Evolutionary conservation across 2,113 vertebrate genomes (phyloP).

Genomic region (Megaleporinus macrocephalus): DNA sequence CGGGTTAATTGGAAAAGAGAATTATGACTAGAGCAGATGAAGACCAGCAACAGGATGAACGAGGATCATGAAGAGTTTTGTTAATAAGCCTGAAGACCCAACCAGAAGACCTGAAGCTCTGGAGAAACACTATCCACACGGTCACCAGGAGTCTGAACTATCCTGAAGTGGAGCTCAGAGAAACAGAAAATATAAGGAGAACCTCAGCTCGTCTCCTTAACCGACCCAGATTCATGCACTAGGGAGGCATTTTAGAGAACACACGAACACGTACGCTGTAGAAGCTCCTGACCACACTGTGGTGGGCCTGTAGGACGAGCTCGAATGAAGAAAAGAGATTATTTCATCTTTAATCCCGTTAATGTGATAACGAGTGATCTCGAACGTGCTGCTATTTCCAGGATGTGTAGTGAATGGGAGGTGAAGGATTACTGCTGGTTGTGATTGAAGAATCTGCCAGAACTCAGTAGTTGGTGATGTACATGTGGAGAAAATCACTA

Average conservation of each 20-base stretch:
- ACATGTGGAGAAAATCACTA: neutral
- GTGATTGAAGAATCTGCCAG: slow-evolving; percentile 16
- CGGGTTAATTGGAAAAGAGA: too few species aligned
- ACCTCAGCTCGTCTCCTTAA: neutral
- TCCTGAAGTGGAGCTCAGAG: too few species aligned
- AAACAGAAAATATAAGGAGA: too few species aligned
- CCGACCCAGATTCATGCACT: neutral
- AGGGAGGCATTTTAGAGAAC: neutral
- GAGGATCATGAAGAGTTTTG: too few species aligned
- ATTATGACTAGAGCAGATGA: too few species aligned
- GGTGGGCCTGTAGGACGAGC: neutral
- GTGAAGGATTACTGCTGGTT: slow-evolving; percentile 23
- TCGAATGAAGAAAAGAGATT: neutral
- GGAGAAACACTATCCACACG: too few species aligned
- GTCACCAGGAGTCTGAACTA: too few species aligned
- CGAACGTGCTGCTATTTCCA: neutral
- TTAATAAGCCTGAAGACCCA: too few species aligned
- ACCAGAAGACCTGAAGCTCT: too few species aligned
- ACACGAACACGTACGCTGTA: neutral
- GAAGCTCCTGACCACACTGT: neutral
- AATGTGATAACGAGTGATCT: neutral
- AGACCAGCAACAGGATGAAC: too few species aligned
- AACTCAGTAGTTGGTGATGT: neutral
- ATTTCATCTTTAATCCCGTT: neutral
- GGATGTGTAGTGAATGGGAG: neutral